Base-by-base conservation (phyloP, 2,888 invertebrate species). In the Actias luna region DNA sequence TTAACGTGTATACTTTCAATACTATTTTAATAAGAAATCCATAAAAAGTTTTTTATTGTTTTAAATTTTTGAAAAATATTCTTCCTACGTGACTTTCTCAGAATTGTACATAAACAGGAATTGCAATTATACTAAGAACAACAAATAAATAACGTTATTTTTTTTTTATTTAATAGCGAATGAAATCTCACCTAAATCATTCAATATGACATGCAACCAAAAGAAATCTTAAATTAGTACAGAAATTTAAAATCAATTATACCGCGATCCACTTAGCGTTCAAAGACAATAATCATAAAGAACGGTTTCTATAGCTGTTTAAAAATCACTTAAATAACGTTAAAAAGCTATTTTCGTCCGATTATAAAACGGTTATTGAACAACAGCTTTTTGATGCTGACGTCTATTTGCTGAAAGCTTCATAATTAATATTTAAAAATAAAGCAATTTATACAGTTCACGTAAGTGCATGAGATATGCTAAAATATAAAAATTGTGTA, bases 351-450 rank as follows among this genome's bases (percentile, higher is more conserved):
- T 62, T 61, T 58, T 62, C 61, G 57, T 31, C 42, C 16, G 16
- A 62, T 57, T 42, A 58, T 57, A 58, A 62, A 42, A 42, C 33
- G 39, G 58, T 62, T 62, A 62, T 52, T 52, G 68, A 69, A 69
- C 67, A 68, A 71, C 67, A 68, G 65, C 62, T 68, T 69, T 75
- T 25, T 67, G 67, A 66, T 70, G 62, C 70, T 10, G 74, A 69
- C 77, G 67, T 64, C 67, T 73, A 74, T 75, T 67, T 69, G 73
- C 69, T 76, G 75, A 74, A 72, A 72, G 77, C 70, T 70, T 72
- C 76, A 65, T 75, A 76, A 77, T 77, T 77, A 77, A 73, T 71
- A 70, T 71, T 68, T 58, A 62, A 69, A 73, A 75, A 76, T 76
- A 76, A 77, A 74, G 69, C 72, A 74, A 72, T 72, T 70, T 73